These are phyloP conservation scores for Parthenolecanium corni DNA, from an alignment of 2,888 invertebrate genomes.

Conservation along the genomic window DNA sequence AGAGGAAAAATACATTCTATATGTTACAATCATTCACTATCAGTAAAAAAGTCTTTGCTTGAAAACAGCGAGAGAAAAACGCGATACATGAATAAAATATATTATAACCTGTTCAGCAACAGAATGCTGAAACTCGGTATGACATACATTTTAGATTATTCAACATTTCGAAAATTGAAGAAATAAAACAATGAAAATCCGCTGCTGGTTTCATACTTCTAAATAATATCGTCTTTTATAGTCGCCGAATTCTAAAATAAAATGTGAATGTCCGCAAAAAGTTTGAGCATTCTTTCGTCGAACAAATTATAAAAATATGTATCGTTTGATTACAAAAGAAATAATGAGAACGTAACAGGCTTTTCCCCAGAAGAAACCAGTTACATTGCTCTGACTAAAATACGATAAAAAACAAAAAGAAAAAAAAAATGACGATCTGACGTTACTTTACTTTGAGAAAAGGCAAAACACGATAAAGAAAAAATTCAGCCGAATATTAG, in stretches of 20 bases:
- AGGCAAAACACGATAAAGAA: not conserved
- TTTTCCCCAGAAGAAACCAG: too few species aligned
- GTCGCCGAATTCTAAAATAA: too few species aligned
- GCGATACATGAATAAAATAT: not conserved
- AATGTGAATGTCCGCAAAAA: too few species aligned
- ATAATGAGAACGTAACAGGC: too few species aligned
- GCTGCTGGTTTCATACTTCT: conserved; percentile 2
- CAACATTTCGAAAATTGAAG: not conserved
- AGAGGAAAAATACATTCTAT: not conserved
- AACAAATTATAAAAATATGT: too few species aligned
- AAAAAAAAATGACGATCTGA: too few species aligned
- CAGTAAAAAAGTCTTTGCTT: not conserved
- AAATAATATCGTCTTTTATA: too few species aligned
- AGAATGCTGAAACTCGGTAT: not conserved
- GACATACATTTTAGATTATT: not conserved
- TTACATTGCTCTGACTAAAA: too few species aligned
- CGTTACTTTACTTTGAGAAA: too few species aligned
- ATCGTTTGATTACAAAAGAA: too few species aligned
- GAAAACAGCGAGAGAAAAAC: not conserved
- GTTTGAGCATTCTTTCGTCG: too few species aligned
- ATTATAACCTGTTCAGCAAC: too few species aligned
- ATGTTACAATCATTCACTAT: not conserved
- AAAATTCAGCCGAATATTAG: conserved; percentile 1
- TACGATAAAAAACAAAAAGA: conserved; percentile 6
- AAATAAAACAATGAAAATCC: not conserved